Conservation (phyloP, 2,888 invertebrate genomes). For the Heliconius charithonia region DNA sequence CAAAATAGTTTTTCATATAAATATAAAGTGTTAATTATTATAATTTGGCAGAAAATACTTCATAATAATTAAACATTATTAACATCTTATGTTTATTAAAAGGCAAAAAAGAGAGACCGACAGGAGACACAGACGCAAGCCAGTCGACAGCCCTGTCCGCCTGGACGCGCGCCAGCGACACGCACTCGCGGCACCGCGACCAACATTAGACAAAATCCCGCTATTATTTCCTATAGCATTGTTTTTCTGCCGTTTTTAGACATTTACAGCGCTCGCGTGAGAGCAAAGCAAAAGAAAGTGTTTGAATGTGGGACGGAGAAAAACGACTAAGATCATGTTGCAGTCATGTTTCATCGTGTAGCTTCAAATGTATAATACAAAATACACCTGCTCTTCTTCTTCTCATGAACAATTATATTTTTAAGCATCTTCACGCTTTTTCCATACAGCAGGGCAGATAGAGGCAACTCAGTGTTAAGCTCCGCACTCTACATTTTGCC, state of each 20-base stretch:
- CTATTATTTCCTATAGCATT: constrained; percentile 27
- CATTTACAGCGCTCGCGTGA: background rate
- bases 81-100: no score
- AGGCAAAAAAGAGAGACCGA: no score
- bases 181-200: constrained; percentile 22
- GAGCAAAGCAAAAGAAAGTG: background rate
- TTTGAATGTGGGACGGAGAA: no score
- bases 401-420: background rate
- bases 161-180: constrained; percentile 14
- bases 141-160: constrained; percentile 18
- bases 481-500: background rate
- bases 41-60: no score
- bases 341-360: background rate
- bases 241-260: constrained; percentile 25
- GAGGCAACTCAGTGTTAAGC: background rate
- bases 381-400: background rate
- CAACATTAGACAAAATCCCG: constrained; percentile 24
- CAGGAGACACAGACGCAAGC: background rate
- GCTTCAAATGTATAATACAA: background rate
- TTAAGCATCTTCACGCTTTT: background rate
- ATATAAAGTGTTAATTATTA: no score
- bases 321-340: background rate
- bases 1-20: no score
- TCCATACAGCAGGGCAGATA: background rate
- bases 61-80: no score